Evolutionary conservation across 2,113 vertebrate species (phyloP).

Genomic region (Notothenia coriiceps): DNA sequence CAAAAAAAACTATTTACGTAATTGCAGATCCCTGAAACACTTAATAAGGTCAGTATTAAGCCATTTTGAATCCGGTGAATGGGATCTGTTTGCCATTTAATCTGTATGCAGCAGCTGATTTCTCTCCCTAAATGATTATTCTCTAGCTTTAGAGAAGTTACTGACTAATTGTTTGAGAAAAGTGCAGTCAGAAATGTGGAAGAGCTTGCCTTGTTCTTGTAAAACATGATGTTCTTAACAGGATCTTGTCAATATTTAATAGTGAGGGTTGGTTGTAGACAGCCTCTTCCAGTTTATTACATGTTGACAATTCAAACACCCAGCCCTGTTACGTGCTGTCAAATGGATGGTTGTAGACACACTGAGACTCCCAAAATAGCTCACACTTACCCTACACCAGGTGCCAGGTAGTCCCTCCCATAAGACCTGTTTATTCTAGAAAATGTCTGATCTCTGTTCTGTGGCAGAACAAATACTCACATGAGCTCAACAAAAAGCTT

Average conservation of each 20-base stretch:
- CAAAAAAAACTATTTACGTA: neutral
- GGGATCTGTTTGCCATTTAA: neutral
- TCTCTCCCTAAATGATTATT: neutral
- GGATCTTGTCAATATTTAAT: neutral
- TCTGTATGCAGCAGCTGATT: neutral
- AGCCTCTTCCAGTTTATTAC: neutral
- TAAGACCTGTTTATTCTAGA: conserved; percentile 24
- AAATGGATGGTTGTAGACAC: conserved; percentile 37
- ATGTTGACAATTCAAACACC: conserved; percentile 47
- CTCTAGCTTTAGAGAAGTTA: neutral
- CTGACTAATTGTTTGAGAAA: neutral
- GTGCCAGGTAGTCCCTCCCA: conserved; percentile 58
- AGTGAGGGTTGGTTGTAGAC: neutral
- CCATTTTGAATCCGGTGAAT: neutral
- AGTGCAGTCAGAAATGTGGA: neutral
- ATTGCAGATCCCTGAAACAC: conserved; percentile 5
- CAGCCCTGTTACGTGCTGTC: conserved; percentile 11
- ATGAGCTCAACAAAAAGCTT: neutral
- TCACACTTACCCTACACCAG: conserved; percentile 7
- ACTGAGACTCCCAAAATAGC: conserved; percentile 50
- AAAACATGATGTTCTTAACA: neutral
- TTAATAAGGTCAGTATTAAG: neutral
- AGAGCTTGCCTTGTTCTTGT: neutral
- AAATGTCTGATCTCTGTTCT: conserved; percentile 37
- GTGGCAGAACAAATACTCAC: conserved; percentile 21